Percentiles rank a stretch among this genome's conserved stretches.
phyloP scores from a whole-genome alignment of 1,140 invertebrate genomes.

The Drosophila arizonae region DNA sequence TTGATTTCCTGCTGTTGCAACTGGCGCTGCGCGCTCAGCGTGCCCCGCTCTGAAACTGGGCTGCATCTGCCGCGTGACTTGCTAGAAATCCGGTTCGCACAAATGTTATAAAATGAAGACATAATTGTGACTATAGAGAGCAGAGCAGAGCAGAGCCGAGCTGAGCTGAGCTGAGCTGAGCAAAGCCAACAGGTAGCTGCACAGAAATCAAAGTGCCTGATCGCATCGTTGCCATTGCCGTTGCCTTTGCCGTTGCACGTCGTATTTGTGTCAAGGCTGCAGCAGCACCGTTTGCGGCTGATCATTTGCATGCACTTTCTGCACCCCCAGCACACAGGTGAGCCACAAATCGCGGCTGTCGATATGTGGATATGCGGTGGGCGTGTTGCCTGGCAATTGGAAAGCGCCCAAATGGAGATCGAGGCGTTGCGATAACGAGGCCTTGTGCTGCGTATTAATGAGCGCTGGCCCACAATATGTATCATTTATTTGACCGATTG shows the following conservation, averaged over 20 bases:
- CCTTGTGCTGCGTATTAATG: slow-evolving; percentile 60
- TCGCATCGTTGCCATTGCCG: neutral
- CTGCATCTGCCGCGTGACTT: slow-evolving; percentile 74
- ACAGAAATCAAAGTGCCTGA: slow-evolving; percentile 9
- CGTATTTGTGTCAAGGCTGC: slow-evolving; percentile 74
- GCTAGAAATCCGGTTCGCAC: slow-evolving; percentile 64
- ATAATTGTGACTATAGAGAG: slow-evolving; percentile 50
- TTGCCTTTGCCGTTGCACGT: slow-evolving; percentile 20
- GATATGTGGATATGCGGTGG: slow-evolving; percentile 36
- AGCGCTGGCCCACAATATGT: slow-evolving; percentile 11
- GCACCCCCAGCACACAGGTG: neutral
- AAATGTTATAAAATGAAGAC: slow-evolving; percentile 67
- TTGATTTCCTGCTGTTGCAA: slow-evolving; percentile 70
- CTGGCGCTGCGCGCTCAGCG: slow-evolving; percentile 25
- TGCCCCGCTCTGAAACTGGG: slow-evolving; percentile 29
- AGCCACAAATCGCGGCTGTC: slow-evolving; percentile 48
- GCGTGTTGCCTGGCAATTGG: slow-evolving; percentile 45
- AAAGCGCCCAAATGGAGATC: slow-evolving; percentile 52
- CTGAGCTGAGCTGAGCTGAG: neutral
- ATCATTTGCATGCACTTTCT: slow-evolving; percentile 54
- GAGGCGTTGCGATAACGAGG: slow-evolving; percentile 40
- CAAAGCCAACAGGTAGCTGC: slow-evolving; percentile 29
- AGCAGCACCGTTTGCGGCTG: slow-evolving; percentile 38
- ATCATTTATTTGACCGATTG: slow-evolving; percentile 2
- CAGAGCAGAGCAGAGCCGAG: neutral